Evolutionary conservation across 1,140 invertebrate species (phyloP).

Genomic region (Sitophilus oryzae): DNA sequence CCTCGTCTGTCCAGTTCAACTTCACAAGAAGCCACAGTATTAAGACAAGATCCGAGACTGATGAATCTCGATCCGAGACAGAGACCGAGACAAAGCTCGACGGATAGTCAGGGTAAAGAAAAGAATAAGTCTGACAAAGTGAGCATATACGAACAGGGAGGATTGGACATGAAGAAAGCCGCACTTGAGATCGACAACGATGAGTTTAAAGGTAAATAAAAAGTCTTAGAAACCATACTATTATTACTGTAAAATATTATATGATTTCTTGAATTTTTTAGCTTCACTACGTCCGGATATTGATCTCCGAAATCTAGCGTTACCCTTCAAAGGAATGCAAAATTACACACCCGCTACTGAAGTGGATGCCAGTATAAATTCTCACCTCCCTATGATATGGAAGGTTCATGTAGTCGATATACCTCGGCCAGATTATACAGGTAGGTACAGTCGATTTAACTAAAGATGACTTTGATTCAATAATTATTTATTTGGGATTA

Average conservation of each 20-base stretch:
- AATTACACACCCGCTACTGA: slow-evolving; percentile 76
- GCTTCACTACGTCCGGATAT: slow-evolving; percentile 52
- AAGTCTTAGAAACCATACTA: neutral
- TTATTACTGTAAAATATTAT: neutral
- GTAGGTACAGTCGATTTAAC: too few relatives aligned
- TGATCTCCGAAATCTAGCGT: slow-evolving; percentile 61
- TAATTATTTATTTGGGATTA: neutral
- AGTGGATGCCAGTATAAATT: slow-evolving; percentile 73
- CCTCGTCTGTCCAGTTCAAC: neutral
- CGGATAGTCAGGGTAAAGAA: slow-evolving; percentile 15
- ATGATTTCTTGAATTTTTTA: slow-evolving; percentile 7
- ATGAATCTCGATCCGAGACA: slow-evolving; percentile 22
- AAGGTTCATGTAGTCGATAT: slow-evolving; percentile 60
- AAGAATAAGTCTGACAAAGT: slow-evolving; percentile 31
- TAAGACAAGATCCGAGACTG: slow-evolving; percentile 9
- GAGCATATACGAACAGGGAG: slow-evolving; percentile 41
- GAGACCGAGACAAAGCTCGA: slow-evolving; percentile 21
- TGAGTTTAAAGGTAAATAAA: slow-evolving; percentile 23
- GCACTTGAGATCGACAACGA: slow-evolving; percentile 18
- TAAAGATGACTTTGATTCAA: too few relatives aligned
- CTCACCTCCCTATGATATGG: slow-evolving; percentile 67
- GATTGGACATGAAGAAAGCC: slow-evolving; percentile 39
- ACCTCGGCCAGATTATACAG: slow-evolving; percentile 64
- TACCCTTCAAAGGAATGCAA: slow-evolving; percentile 68
- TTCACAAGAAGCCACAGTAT: slow-evolving; percentile 4